phyloP scores from a whole-genome alignment of 30 jellyfish, hydroid and myxozoan genomes.

The Turritopsis dohrnii region DNA sequence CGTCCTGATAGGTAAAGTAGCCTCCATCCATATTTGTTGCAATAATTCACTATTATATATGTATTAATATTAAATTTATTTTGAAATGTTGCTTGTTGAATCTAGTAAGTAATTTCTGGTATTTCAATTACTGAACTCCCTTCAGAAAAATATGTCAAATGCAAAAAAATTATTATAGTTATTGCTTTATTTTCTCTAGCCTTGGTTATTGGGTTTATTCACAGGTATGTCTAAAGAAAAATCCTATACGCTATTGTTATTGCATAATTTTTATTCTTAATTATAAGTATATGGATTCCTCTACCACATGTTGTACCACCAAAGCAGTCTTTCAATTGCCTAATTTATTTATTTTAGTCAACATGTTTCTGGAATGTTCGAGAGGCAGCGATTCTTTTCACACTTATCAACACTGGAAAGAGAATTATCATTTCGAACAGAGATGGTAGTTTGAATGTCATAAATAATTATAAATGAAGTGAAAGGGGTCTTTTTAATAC shows the following conservation, averaged over 20 bases:
- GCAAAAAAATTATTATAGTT: no score
- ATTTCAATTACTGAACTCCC: no score
- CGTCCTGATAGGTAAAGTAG: not conserved
- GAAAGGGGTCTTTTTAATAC: not conserved
- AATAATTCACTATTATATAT: no score
- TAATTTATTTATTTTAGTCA: slow-evolving; percentile 47
- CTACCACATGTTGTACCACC: not conserved
- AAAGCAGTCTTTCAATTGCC: not conserved
- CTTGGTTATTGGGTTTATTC: not conserved
- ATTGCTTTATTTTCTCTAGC: not conserved
- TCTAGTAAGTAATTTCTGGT: no score
- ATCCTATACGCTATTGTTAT: no score
- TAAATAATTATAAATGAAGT: not conserved
- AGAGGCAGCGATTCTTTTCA: slow-evolving; percentile 74
- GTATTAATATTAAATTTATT: no score
- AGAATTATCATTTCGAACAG: slow-evolving; percentile 89
- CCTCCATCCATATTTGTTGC: no score
- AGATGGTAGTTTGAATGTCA: slow-evolving; percentile 57
- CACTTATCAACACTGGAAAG: slow-evolving; percentile 91
- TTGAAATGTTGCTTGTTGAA: not conserved
- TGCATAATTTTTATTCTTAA: no score
- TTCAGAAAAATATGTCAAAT: no score
- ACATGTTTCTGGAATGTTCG: slow-evolving; percentile 82
- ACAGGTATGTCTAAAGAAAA: no score
- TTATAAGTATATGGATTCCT: no score